Base-by-base conservation (phyloP, 2,888 invertebrate genomes). In the Lepidonotus clava region DNA sequence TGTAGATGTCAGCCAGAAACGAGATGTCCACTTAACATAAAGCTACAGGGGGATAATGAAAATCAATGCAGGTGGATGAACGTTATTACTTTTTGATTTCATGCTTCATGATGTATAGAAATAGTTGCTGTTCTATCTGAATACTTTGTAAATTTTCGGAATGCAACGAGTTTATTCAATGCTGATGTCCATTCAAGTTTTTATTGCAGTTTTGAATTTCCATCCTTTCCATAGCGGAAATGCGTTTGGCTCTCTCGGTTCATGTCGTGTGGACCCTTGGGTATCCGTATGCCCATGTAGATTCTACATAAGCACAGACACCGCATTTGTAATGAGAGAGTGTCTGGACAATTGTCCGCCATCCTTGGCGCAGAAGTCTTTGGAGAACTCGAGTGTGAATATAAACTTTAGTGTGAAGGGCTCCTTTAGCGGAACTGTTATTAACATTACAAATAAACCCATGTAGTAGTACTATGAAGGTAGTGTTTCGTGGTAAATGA, bases 91-190 rank as follows among this genome's bases (percentile, higher is more conserved):
- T n/a, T n/a, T n/a, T n/a, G n/a, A n/a, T n/a, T n/a, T n/a, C n/a
- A n/a, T n/a, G n/a, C n/a, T n/a, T n/a, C n/a, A n/a, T n/a, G n/a
- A n/a, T n/a, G n/a, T n/a, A n/a, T n/a, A n/a, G n/a, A n/a, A n/a
- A n/a, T n/a, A n/a, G n/a, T n/a, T n/a, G n/a, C n/a, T n/a, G n/a
- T n/a, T n/a, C n/a, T n/a, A n/a, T n/a, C n/a, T n/a, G n/a, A n/a
- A n/a, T n/a, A n/a, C n/a, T n/a, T n/a, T n/a, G n/a, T n/a, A n/a
- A n/a, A n/a, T 61, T 32, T 61, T 61, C 28, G 61, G 61, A 71
- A 71, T 71, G 71, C 71, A 71, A 71, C 71, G 38, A 71, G 71
- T 71, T 38, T 71, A 1, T 32, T 71, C 36, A 18, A 71, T 71
- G 36, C 71, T 71, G 71, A 71, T 34, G 71, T 71, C 71, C 71